Evolutionary conservation across 2,888 invertebrate species (phyloP), one percentile per base, ranked within the genome.

Genomic region (Blera fallax): DNA sequence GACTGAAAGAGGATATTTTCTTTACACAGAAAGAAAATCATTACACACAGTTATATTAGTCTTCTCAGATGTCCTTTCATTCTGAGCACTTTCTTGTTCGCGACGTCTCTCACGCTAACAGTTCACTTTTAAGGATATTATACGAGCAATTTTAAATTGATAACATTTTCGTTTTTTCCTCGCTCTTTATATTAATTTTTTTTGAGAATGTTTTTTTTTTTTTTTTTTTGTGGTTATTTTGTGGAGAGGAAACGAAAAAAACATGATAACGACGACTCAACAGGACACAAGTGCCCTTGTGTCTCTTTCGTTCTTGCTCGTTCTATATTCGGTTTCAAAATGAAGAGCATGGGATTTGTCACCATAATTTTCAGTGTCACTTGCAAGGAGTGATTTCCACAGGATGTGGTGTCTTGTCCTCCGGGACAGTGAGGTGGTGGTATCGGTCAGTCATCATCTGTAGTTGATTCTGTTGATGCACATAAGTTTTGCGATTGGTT

Each of bases 61-160:
- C 79, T 64, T 37, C 80, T 80, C 58, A 64, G 80, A 84, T 70
- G 74, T 74, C 56, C 70, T 72, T 74, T 84, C 69, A 56, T 79
- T 56, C 62, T 72, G 56, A 69, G 69, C 65, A 32, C 27, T 48
- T 18, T 69, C 37, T 65, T 74, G 29, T 43, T 56, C 52, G 24
- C 29, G 34, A 67, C 48, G 34, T 73, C 50, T 60, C 52, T 70
- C 40, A 37, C 14, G 24, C 54, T 69, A 74, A 79, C 74, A 52
- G 79, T 80, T 84, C 58, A 80, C 64, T 69, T 64, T 80, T 80
- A 84, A 84, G 74, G 80, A 79, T 56, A 70, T 84, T 79, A 84
- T 79, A 67, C 69, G 34, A 74, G 74, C 69, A 80, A 80, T 84
- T 80, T 84, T 80, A 74, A 84, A 84, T 84, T 84, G 79, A 84